These are phyloP conservation scores for Nymphicus hollandicus DNA, from an alignment of 2,113 vertebrate genomes.

Conservation along the genomic window DNA sequence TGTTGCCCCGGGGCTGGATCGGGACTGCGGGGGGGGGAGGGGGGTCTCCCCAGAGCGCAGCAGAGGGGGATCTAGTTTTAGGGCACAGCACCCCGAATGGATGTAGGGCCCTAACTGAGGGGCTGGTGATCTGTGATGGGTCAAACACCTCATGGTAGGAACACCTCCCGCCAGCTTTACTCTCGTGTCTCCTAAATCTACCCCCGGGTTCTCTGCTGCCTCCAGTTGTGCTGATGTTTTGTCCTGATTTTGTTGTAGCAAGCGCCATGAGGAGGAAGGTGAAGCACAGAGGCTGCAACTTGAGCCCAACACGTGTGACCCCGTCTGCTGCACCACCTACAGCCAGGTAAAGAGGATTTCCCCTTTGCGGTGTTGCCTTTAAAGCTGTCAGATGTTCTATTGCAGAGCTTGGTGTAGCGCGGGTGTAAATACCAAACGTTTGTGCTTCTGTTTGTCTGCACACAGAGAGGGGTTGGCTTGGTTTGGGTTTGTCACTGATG, in stretches of 20 bases:
- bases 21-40: neutral
- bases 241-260: neutral
- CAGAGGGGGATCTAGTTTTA: neutral
- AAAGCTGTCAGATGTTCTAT: neutral
- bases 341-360: neutral
- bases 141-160: neutral
- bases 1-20: too few species aligned
- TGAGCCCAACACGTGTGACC: neutral
- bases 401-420: neutral
- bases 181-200: neutral
- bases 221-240: neutral
- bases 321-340: neutral
- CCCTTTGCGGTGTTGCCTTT: neutral
- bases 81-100: fast-evolving
- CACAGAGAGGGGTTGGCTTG: neutral
- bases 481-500: neutral
- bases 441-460: neutral
- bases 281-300: neutral
- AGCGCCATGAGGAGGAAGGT: neutral
- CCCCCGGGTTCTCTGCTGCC: neutral
- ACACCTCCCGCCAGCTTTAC: neutral
- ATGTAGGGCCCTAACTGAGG: neutral
- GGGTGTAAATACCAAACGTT: neutral
- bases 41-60: neutral
- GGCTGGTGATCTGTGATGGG: neutral